These are phyloP conservation scores for Xestia xanthographa DNA, from an alignment of 2,888 invertebrate genomes.

Conservation along the genomic window DNA sequence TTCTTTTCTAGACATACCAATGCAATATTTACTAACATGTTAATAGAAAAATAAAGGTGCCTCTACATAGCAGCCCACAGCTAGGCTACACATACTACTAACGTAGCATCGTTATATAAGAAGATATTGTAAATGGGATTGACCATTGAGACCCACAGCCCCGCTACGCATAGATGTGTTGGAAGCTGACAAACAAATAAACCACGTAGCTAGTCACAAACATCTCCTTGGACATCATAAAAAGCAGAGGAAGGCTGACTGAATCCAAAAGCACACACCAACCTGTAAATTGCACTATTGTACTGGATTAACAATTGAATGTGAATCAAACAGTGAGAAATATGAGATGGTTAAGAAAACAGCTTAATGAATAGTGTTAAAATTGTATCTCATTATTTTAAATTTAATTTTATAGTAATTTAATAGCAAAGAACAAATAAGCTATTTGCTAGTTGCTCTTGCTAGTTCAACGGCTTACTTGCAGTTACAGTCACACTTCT, in stretches of 20 bases:
- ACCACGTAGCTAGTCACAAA: no score
- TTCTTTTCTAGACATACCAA: background rate
- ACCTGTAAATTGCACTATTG: constrained; percentile 7
- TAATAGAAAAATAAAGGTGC: constrained; percentile 14
- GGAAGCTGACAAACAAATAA: background rate
- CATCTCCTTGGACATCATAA: background rate
- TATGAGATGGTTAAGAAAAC: background rate
- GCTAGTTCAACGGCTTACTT: background rate
- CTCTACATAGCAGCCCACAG: background rate
- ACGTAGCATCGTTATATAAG: background rate
- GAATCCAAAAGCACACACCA: background rate
- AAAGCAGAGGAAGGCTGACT: background rate
- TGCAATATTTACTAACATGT: constrained; percentile 40
- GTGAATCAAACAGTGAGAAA: background rate
- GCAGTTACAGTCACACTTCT: background rate
- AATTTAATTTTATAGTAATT: background rate
- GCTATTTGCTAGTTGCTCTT: background rate
- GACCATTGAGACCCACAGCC: background rate
- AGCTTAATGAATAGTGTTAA: background rate
- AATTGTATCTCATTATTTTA: background rate
- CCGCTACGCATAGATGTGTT: background rate
- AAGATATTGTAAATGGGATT: background rate
- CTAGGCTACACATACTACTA: background rate
- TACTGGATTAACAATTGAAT: constrained; percentile 13
- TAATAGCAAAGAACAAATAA: no score